Evolutionary conservation across 2,888 invertebrate species (phyloP), one percentile per base, ranked within the genome.

Genomic region (Raillietiella orientalis): DNA sequence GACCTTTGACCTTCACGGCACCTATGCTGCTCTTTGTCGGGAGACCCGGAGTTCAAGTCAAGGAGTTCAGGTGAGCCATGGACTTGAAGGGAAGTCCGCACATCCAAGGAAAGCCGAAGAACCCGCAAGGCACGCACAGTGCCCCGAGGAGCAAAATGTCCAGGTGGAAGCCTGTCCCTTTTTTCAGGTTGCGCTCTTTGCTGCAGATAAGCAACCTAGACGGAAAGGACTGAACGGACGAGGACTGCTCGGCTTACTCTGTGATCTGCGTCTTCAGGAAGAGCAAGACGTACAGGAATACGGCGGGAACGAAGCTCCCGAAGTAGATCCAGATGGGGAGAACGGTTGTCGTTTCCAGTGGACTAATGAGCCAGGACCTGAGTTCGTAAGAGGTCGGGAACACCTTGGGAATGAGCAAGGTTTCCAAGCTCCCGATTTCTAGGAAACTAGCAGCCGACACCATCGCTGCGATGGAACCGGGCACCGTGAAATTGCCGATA

Each of bases 191-290:
- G 36, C 90, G 50, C 32, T 82, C 77, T 42, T 87, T 84, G 46
- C n/a, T n/a, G n/a, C n/a, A n/a, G n/a, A n/a, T n/a, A n/a, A n/a
- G n/a, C 4, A 21, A 16, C 9, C 10, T 24, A 21, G 21, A 32
- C 5, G 5, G 19, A 11, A 12, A 10, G 24, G 27, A 22, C 29
- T 9, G 11, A 24, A 21, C 16, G 20, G 23, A 15, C n/a, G n/a
- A n/a, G 5, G 16, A 16, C 10, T 14, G 10, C 16, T 14, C 11
- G n/a, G 56, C 69, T 61, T 55, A 77, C 70, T 87, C 79, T 29
- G 82, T 75, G 40, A 93, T 90, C 44, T 90, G 82, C 0, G 79
- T 77, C 49, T 93, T 93, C 70, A 93, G 77, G 49, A 87, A 93
- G 28, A 90, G 59, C 29, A 96, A 61, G 41, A 93, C 84, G 47